Evolutionary conservation across 1,140 invertebrate genomes (phyloP).

Genomic region (Orussus abietinus): DNA sequence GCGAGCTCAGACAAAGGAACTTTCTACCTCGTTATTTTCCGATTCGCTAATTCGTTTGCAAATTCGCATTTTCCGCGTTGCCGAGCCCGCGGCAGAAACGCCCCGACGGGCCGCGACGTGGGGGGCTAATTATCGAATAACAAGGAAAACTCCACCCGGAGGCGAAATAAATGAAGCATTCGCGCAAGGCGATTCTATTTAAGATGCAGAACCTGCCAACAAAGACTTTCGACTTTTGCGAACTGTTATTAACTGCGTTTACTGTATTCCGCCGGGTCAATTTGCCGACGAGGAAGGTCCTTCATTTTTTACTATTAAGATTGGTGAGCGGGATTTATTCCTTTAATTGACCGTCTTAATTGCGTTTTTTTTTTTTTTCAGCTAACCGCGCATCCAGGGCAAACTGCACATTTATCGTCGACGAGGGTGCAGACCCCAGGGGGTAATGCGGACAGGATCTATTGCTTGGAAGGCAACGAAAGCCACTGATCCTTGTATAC

Average conservation of each 20-base stretch:
- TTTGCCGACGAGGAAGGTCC: no score
- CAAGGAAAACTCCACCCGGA: conserved; percentile 11
- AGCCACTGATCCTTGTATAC: conserved; percentile 19
- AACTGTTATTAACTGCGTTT: no score
- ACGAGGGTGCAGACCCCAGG: conserved; percentile 5
- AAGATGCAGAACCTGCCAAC: conserved; percentile 3
- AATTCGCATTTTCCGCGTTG: conserved; percentile 25
- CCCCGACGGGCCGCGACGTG: conserved; percentile 2
- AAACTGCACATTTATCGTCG: no score
- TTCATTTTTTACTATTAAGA: no score
- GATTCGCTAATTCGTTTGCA: conserved; percentile 22
- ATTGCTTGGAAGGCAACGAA: conserved; percentile 13
- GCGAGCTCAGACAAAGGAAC: conserved; percentile 16
- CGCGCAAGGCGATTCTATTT: conserved; percentile 4
- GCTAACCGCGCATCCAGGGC: no score
- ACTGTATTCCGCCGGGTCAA: no score
- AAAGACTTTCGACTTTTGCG: no score
- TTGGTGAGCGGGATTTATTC: no score
- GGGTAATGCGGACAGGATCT: conserved; percentile 13
- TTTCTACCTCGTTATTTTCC: conserved; percentile 23
- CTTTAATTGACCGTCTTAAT: no score
- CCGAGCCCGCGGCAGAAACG: conserved; percentile 3
- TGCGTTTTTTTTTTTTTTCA: no score
- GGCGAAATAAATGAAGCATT: conserved; percentile 1
- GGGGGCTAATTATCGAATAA: conserved; percentile 24